Base-by-base conservation (phyloP, 2,888 invertebrate species). In the Penaeus monodon region DNA sequence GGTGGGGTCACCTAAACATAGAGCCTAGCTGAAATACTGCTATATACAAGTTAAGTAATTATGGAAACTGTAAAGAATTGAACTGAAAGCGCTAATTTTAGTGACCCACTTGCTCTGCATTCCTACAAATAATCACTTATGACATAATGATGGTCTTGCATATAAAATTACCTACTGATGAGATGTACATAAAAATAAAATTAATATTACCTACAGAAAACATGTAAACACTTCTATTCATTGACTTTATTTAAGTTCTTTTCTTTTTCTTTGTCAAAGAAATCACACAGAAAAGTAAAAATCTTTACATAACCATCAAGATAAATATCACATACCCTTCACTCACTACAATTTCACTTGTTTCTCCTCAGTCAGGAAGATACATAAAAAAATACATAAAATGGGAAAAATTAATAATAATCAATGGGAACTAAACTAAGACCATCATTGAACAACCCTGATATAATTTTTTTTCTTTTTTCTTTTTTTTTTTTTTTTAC, bases 11-110 rank as follows among this genome's bases (percentile, higher is more conserved):
- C 29, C n/a, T 76, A 22, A 20, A 44, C n/a, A 29, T 24, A n/a
- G n/a, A 29, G 57, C 57, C 77, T 44, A 77, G 27, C 27, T 57
- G n/a, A 77, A 77, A 20, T 57, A 27, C 44, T 77, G 57, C 33
- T 65, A 80, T 80, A 65, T 80, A 80, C 80, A 80, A 65, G 63
- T 64, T 65, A 65, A 24, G 29, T 33, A 57, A 80, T 44, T 22
- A 44, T 57, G 24, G 27, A 20, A 80, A 24, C 29, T 22, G 24
- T 63, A 10, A 22, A 80, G 22, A 80, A 33, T 65, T 38, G 8
- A 80, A 66, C 12, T 65, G 38, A 65, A 76, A 44, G 57, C 77
- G 29, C 57, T 57, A 49, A 77, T 57, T 57, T 38, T 29, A 76
- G 24, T 27, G 57, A 57, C 27, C 27, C 24, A 27, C 63, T 76